Conservation (phyloP, 2,888 invertebrate genomes). For the Synanthedon formicaeformis region DNA sequence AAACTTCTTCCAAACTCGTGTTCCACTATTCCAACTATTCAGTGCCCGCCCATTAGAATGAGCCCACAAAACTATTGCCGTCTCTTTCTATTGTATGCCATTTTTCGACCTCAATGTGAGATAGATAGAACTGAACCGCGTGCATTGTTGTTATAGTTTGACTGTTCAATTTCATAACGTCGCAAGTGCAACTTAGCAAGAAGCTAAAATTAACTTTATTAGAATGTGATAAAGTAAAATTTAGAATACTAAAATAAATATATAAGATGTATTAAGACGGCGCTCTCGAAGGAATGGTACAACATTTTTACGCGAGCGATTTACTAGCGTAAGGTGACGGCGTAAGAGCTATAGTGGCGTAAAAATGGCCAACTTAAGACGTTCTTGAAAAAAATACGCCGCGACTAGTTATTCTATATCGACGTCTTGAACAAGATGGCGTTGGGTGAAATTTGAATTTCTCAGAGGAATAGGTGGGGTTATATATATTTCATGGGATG, state of each 20-base stretch:
- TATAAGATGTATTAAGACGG: slow-evolving; percentile 14
- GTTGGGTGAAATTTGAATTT: slow-evolving; percentile 55
- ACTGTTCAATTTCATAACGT: slow-evolving; percentile 11
- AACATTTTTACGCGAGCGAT: slow-evolving; percentile 67
- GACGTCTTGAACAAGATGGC: slow-evolving; percentile 69
- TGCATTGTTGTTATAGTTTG: slow-evolving; percentile 64
- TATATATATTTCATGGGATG: slow-evolving; percentile 22
- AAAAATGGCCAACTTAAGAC: slow-evolving; percentile 66
- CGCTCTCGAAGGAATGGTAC: slow-evolving; percentile 30
- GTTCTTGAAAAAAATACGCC: slow-evolving; percentile 61
- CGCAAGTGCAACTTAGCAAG: slow-evolving; percentile 7
- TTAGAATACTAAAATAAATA: background rate
- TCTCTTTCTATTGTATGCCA: slow-evolving; percentile 28
- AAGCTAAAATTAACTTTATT: slow-evolving; percentile 10
- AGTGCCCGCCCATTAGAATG: slow-evolving; percentile 39
- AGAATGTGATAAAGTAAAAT: rapidly evolving
- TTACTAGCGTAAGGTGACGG: slow-evolving; percentile 57
- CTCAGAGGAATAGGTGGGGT: slow-evolving; percentile 63
- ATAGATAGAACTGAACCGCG: slow-evolving; percentile 35
- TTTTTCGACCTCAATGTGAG: slow-evolving; percentile 29
- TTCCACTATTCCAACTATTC: slow-evolving; percentile 58
- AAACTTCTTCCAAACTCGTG: slow-evolving; percentile 63
- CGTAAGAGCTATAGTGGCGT: slow-evolving; percentile 66
- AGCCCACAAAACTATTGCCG: slow-evolving; percentile 17
- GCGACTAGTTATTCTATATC: slow-evolving; percentile 63